Evolutionary conservation across 2,797 vertebrate genomes (phyloP).

Genomic region (Sebastes taczanowskii): DNA sequence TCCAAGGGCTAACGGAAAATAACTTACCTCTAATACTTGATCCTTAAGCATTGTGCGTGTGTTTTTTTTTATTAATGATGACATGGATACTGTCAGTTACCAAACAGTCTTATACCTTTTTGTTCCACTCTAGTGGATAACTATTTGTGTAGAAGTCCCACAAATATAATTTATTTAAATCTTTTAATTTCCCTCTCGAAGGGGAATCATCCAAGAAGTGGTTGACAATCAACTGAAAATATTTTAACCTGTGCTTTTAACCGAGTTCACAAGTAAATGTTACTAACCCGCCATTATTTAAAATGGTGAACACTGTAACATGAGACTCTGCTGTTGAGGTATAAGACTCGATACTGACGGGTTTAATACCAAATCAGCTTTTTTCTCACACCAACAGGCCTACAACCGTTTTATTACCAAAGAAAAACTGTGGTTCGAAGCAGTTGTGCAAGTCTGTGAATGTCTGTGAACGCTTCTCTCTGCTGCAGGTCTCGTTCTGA

Average conservation of each 20-base stretch:
- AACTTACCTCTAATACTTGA: conserved; percentile 80
- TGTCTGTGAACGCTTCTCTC: conserved; percentile 49
- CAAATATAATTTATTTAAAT: conserved; percentile 73
- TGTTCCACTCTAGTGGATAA: conserved; percentile 48
- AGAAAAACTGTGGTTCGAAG: conserved; percentile 66
- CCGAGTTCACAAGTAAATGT: conserved; percentile 56
- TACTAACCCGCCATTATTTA: conserved; percentile 73
- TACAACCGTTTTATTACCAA: conserved; percentile 66
- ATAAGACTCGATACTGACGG: conserved; percentile 20
- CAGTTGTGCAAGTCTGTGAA: conserved; percentile 43
- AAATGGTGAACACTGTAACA: conserved; percentile 66
- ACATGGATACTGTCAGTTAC: conserved; percentile 59
- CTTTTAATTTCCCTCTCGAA: conserved; percentile 60
- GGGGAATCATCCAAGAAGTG: conserved; percentile 72
- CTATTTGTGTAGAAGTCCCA: conserved; percentile 61
- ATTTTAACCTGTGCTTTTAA: conserved; percentile 63
- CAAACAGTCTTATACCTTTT: conserved; percentile 75
- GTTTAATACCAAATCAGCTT: conserved; percentile 63
- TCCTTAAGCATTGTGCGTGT: conserved; percentile 56
- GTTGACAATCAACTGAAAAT: conserved; percentile 88
- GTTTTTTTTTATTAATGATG: conserved; percentile 13
- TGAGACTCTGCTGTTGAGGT: conserved; percentile 45
- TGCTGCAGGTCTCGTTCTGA: conserved; percentile 51
- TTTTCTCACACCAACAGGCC: conserved; percentile 68
- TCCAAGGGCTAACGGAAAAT: conserved; percentile 77